phyloP scores from a whole-genome alignment of 53 echinoderm and acorn worm species.

The Zoroaster sp. region DNA sequence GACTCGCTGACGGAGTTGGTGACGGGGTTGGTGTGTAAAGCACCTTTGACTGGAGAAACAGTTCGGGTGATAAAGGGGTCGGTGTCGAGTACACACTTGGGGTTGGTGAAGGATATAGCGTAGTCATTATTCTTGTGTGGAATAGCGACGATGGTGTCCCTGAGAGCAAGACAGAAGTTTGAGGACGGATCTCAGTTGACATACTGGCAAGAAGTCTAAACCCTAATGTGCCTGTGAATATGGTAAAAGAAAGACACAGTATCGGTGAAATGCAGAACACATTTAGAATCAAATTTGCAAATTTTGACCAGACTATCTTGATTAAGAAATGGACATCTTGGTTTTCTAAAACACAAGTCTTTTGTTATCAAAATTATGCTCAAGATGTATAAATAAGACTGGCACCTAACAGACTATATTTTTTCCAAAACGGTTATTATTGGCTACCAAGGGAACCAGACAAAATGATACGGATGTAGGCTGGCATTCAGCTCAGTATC shows the following conservation, averaged over 20 bases:
- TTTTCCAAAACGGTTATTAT: no score
- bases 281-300: not conserved
- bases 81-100: not conserved
- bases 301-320: not conserved
- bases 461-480: no score
- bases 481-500: no score
- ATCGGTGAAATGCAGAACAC: no score
- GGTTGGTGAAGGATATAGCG: not conserved
- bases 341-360: no score
- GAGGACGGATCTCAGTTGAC: not conserved
- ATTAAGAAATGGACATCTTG: no score
- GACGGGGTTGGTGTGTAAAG: constrained; percentile 21
- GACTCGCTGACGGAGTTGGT: not conserved
- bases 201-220: constrained; percentile 18
- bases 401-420: no score
- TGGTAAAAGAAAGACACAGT: not conserved
- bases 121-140: not conserved
- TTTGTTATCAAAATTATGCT: no score
- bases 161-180: constrained; percentile 15
- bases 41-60: not conserved
- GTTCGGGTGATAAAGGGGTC: not conserved
- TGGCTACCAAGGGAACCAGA: no score
- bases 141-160: not conserved
- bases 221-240: not conserved
- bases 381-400: no score